Conservation (phyloP, 2,797 vertebrate species). For the Darevskia nairensis region DNA sequence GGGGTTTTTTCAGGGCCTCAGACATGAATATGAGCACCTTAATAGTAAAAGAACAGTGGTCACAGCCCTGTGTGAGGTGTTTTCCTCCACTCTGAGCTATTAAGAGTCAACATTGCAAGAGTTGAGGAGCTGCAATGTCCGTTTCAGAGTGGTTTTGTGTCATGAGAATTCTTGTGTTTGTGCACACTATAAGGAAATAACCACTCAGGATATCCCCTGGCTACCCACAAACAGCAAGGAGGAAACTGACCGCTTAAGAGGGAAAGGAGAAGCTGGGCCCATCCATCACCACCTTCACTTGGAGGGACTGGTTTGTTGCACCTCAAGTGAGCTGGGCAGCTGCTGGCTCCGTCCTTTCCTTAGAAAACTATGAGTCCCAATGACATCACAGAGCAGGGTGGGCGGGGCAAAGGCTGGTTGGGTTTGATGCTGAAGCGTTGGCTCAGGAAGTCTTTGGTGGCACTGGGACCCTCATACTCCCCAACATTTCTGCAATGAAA, state of each 20-base stretch:
- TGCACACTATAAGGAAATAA: too few relatives aligned
- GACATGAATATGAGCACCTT: too few relatives aligned
- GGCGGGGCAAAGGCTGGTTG: background rate
- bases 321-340: background rate
- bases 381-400: constrained; percentile 5
- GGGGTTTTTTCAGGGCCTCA: too few relatives aligned
- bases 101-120: background rate
- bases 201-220: background rate
- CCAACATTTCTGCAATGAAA: too few relatives aligned
- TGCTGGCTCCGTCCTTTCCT: background rate
- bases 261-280: background rate
- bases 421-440: background rate
- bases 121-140: too few relatives aligned
- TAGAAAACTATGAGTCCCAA: background rate
- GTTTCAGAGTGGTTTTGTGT: background rate
- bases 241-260: background rate
- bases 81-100: too few relatives aligned
- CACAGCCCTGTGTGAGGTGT: background rate
- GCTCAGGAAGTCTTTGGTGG: background rate
- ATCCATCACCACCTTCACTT: background rate
- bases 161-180: background rate
- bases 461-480: background rate
- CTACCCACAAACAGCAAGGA: background rate
- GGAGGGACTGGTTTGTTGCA: background rate
- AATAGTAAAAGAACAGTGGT: background rate